Conservation (phyloP, 2,113 vertebrate genomes). For the Smithornis capensis region DNA sequence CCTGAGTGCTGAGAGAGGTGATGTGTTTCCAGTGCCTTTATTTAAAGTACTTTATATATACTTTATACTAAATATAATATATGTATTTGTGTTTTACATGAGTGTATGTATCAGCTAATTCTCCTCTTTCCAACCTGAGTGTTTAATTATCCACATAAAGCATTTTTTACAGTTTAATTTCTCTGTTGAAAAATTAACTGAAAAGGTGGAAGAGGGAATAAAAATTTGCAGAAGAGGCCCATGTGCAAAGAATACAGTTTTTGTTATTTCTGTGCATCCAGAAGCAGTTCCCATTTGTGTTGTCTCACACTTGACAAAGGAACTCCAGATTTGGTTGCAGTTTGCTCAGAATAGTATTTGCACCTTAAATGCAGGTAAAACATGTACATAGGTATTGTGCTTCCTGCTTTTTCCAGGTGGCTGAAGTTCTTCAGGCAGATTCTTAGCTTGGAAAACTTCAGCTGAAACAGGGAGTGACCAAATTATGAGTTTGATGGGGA, state of each 20-base stretch:
- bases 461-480: background rate
- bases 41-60: background rate
- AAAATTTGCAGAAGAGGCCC: background rate
- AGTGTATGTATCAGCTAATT: background rate
- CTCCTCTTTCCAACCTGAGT: background rate
- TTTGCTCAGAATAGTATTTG: background rate
- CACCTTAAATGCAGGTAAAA: background rate
- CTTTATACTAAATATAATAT: background rate
- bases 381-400: background rate
- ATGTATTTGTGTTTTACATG: background rate
- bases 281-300: background rate
- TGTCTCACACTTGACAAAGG: background rate
- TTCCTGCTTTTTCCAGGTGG: background rate
- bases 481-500: background rate
- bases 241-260: background rate
- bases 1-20: background rate
- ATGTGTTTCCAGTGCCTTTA: background rate
- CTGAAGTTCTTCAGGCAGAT: background rate
- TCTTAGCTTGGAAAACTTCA: background rate
- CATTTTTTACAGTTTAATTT: background rate
- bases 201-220: background rate
- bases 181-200: background rate
- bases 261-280: background rate
- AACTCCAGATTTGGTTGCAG: background rate
- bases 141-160: background rate